These are phyloP conservation scores for Tinea semifulvella DNA, from an alignment of 2,888 invertebrate species.

Conservation along the genomic window DNA sequence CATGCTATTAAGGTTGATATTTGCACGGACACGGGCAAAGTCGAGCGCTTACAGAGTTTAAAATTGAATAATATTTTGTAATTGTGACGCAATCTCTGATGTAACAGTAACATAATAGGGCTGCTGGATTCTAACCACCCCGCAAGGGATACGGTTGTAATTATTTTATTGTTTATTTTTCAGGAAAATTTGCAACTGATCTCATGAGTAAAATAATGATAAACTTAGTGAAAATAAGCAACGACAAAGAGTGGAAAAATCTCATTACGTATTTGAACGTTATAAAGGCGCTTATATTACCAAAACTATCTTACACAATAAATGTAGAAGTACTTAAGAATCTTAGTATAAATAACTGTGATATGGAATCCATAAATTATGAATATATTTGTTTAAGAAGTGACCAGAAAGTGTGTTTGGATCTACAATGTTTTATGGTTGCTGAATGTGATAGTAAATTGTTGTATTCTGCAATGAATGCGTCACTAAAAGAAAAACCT, in stretches of 20 bases:
- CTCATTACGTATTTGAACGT: slow-evolving; percentile 46
- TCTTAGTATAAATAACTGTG: slow-evolving; percentile 40
- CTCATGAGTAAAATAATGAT: slow-evolving; percentile 39
- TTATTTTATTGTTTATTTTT: slow-evolving; percentile 22
- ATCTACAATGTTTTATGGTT: slow-evolving; percentile 68
- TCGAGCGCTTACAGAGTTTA: too few species aligned
- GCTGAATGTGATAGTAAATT: slow-evolving; percentile 47
- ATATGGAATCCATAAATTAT: slow-evolving; percentile 42
- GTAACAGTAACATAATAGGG: too few species aligned
- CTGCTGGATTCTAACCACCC: too few species aligned
- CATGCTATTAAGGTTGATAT: too few species aligned
- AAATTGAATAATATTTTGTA: too few species aligned
- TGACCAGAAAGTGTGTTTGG: slow-evolving; percentile 40
- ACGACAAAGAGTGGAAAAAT: slow-evolving; percentile 47
- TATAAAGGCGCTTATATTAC: slow-evolving; percentile 42
- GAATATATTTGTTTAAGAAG: slow-evolving; percentile 43
- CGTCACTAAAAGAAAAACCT: slow-evolving; percentile 63
- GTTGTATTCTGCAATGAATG: slow-evolving; percentile 70
- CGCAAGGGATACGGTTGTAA: too few species aligned
- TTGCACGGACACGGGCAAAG: too few species aligned
- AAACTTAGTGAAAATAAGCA: slow-evolving; percentile 41
- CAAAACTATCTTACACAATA: slow-evolving; percentile 46
- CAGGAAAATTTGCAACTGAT: slow-evolving; percentile 53
- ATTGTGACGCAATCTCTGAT: too few species aligned
- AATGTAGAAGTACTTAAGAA: slow-evolving; percentile 60